Base-by-base conservation (phyloP, 92 coral and sea anemone genomes). In the Zoanthus sociatus region DNA sequence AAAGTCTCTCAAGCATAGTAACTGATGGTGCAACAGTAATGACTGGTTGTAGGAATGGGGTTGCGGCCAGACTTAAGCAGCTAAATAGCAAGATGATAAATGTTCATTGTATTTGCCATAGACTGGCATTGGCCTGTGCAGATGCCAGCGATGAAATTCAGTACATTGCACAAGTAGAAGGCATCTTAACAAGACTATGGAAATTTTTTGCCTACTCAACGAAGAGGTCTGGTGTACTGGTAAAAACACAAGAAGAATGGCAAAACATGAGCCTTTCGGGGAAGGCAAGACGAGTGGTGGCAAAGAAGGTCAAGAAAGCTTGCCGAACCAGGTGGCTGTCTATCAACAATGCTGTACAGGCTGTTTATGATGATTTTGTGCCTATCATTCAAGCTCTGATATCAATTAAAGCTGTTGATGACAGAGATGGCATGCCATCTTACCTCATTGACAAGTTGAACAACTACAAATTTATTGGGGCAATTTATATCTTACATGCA, bases 271-370 rank as follows among this genome's bases (percentile, higher is more conserved):
- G 89, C 84, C 89, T 86, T 44, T 75, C 79, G 48, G 78, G 46
- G 58, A 77, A 77, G 55, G 78, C 87, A 84, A 84, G 79, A 67
- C 61, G 78, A 51, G 79, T 70, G 18, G 79, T 84, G 79, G 69
- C 55, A 54, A 84, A 84, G 58, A 84, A 84, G 79, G 79, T 84
- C 47, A 66, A 68, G 75, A 84, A 71, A 84, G 86, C 90, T 69
- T 70, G 90, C 90, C 71, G 90, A 87, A 78, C 86, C 55, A 69
- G 32, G 26, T 87, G 86, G 86, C 79, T 87, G 79, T 87, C 90
- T 37, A 87, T 85, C 21, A 71, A 66, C 86, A 53, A 78, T 66
- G 90, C 90, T n/a, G 86, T 87, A 42, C 72, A 51, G 51, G 90
- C 85, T 42, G 90, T 87, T 61, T 71, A 70, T 71, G 87, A 71